Percentiles rank a stretch among this genome's conserved stretches.
These are phyloP conservation scores for Channallabes apus DNA, from an alignment of 2,797 vertebrate species.

Conservation along the genomic window DNA sequence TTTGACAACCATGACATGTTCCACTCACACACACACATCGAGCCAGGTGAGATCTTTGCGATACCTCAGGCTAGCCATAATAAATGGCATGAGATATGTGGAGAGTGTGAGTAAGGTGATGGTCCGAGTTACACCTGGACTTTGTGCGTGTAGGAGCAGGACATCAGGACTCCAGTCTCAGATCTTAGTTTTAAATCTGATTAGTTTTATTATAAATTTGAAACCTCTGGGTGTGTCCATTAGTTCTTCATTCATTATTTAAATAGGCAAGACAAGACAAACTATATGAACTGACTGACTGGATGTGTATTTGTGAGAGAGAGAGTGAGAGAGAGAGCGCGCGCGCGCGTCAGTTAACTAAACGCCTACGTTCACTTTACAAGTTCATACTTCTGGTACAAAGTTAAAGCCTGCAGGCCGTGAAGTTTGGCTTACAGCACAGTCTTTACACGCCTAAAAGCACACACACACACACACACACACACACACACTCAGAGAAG, in stretches of 20 bases:
- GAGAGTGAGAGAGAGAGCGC: background rate
- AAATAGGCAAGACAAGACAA: background rate
- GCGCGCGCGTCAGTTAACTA: background rate
- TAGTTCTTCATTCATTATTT: background rate
- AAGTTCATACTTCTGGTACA: slow-evolving; percentile 8
- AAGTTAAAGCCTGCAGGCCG: slow-evolving; percentile 6
- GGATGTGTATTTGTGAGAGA: background rate
- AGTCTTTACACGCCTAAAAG: background rate
- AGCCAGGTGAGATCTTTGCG: background rate
- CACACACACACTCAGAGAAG: background rate
- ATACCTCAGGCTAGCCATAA: background rate
- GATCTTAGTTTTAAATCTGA: background rate
- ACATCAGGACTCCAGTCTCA: background rate
- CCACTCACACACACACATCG: background rate
- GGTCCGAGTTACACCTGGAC: background rate
- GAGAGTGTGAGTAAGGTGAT: background rate
- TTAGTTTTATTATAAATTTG: too few relatives aligned
- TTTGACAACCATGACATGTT: background rate
- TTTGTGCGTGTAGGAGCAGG: background rate
- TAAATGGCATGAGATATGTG: background rate
- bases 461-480: background rate
- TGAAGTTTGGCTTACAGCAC: background rate
- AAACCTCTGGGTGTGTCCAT: background rate
- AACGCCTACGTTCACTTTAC: slow-evolving; percentile 2
- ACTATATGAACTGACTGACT: too few relatives aligned